phyloP scores from a whole-genome alignment of 2,888 invertebrate species.

The Nemotelus nigrinus region DNA sequence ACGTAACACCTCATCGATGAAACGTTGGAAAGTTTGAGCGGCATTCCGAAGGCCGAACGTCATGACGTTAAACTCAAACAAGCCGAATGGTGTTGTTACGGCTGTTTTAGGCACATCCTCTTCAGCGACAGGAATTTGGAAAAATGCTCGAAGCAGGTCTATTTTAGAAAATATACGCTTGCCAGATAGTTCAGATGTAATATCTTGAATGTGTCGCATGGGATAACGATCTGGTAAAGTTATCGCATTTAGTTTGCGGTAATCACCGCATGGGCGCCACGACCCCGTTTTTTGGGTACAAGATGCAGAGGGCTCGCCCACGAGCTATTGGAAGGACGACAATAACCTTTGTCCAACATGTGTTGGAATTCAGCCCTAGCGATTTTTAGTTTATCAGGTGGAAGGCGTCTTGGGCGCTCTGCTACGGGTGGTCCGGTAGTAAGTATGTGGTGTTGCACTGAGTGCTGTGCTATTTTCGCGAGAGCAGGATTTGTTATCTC shows the following conservation, averaged over 20 bases:
- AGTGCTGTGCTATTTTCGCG: neutral
- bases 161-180: no score
- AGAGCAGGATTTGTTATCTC: neutral
- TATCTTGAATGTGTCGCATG: neutral
- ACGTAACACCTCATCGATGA: conserved; percentile 52
- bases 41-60: conserved; percentile 51
- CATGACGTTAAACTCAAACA: conserved; percentile 57
- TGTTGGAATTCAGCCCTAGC: conserved; percentile 45
- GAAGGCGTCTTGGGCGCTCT: conserved; percentile 41
- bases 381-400: conserved; percentile 34
- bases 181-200: no score
- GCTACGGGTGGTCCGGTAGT: conserved; percentile 41
- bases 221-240: conserved; percentile 23
- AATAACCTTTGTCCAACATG: conserved; percentile 40
- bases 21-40: neutral
- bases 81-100: conserved; percentile 56
- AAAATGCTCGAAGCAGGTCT: no score
- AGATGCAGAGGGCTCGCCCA: conserved; percentile 47
- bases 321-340: conserved; percentile 36
- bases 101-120: conserved; percentile 57
- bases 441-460: conserved; percentile 44
- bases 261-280: neutral
- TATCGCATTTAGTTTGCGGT: conserved; percentile 7
- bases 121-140: conserved; percentile 57
- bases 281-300: conserved; percentile 35